Evolutionary conservation across 2,888 invertebrate species (phyloP), one percentile per base, ranked within the genome.

Genomic region (Nomada ferruginata): DNA sequence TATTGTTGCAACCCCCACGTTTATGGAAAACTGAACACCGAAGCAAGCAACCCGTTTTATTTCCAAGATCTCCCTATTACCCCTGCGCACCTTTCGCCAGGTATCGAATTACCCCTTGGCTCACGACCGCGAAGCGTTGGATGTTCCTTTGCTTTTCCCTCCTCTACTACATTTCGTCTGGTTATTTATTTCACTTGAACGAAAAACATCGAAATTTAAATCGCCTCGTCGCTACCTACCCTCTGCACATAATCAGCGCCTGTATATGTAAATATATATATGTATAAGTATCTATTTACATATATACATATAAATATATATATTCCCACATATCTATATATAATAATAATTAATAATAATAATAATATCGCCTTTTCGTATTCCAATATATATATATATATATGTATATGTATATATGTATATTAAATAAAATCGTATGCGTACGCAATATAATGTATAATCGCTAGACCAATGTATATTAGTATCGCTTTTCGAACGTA

Each of bases 381-480:
- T 71, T 52, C 36, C 75, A 75, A 75, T 79, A 80, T 65, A 26
- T 81, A 64, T 78, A 52, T 44, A 55, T n/a, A 20, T 20, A 20
- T 20, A 20, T 20, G 57, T 55, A 53, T 68, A 76, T 81, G 53
- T 80, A 81, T 79, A 85, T 50, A 13, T 73, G 47, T 89, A 86
- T 90, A 86, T 87, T 85, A 90, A 91, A 92, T 90, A 88, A 91
- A 92, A 85, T 87, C 82, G 89, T 89, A 36, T 36, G 87, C 82
- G 90, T 91, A 89, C 88, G 89, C 84, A 89, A 90, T 91, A 91
- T 89, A 88, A 89, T 89, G 88, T 91, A 86, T 89, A 89, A 87
- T 89, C 88, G 87, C 89, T 91, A 91, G 87, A 90, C 89, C 87
- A 89, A 89, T 90, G 86, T 90, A 87, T 82, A 83, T 87, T 90